phyloP scores from a whole-genome alignment of 2,113 vertebrate genomes.

The Candoia aspera region DNA sequence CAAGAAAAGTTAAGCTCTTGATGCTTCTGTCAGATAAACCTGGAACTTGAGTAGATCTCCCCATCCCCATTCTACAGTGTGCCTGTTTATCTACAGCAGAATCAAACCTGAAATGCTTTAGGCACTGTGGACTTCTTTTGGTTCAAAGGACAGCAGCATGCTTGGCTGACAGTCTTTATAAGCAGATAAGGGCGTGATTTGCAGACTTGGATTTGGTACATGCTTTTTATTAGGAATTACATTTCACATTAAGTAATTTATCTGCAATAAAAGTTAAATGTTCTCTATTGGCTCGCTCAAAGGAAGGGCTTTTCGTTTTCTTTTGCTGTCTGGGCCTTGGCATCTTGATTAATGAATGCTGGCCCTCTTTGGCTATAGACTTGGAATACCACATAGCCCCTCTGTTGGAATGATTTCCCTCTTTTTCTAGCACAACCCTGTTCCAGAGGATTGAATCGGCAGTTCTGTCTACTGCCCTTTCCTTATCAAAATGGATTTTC shows the following conservation, averaged over 20 bases:
- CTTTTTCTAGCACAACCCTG: background rate
- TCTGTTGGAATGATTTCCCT: background rate
- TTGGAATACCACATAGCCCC: background rate
- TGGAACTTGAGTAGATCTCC: conserved; percentile 10
- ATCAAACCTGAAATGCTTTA: conserved; percentile 59
- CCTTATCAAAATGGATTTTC: background rate
- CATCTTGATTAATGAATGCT: conserved; percentile 1
- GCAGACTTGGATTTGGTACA: conserved; percentile 57
- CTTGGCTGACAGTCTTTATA: conserved; percentile 59
- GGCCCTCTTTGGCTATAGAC: background rate
- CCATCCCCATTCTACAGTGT: conserved; percentile 27
- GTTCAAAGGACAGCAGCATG: conserved; percentile 55
- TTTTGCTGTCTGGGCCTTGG: conserved; percentile 16
- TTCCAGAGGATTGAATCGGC: background rate
- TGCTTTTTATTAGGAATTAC: conserved; percentile 60
- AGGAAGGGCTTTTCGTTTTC: conserved; percentile 6
- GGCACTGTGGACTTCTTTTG: conserved; percentile 44
- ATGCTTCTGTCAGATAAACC: conserved; percentile 46
- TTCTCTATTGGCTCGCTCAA: conserved; percentile 53
- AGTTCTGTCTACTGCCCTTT: background rate
- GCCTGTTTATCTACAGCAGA: conserved; percentile 54
- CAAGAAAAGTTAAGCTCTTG: conserved; percentile 37
- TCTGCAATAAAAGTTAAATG: conserved; percentile 48
- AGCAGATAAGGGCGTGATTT: conserved; percentile 61
- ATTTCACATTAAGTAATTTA: conserved; percentile 48